phyloP scores from a whole-genome alignment of 2,888 invertebrate genomes.

The Rhamphomyia laevipes region DNA sequence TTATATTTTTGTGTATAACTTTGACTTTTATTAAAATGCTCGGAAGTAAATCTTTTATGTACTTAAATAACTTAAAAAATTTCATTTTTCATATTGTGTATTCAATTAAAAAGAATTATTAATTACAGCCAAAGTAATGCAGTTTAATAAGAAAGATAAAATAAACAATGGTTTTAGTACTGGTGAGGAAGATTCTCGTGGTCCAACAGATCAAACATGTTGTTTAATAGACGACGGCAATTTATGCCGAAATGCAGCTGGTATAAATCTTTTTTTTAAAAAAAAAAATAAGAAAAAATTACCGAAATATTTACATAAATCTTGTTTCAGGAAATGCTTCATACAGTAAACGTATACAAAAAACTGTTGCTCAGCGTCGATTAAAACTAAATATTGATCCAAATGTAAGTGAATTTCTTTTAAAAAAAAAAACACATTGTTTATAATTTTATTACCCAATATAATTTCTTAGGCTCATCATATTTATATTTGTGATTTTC shows the following conservation, averaged over 20 bases:
- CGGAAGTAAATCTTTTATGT: no score
- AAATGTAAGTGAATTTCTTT: constrained; percentile 38
- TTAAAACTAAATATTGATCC: constrained; percentile 80
- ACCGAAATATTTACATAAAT: neutral
- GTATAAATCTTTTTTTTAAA: constrained; percentile 43
- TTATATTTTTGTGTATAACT: no score
- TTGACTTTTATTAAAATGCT: no score
- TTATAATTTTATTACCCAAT: neutral
- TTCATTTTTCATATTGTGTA: no score
- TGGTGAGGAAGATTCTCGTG: constrained; percentile 81
- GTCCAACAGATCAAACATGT: constrained; percentile 44
- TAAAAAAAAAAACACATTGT: no score
- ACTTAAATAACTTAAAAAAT: no score
- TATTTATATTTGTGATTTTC: constrained; percentile 93
- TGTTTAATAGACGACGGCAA: constrained; percentile 84
- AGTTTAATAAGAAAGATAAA: no score
- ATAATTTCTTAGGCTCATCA: constrained; percentile 63
- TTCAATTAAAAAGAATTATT: no score
- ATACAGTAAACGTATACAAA: constrained; percentile 93
- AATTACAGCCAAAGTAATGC: no score
- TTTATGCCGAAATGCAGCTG: constrained; percentile 71
- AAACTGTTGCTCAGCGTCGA: constrained; percentile 82
- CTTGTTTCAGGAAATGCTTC: constrained; percentile 50
- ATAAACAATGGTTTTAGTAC: constrained; percentile 62
- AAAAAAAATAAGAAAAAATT: neutral